Conservation (phyloP, 2,888 invertebrate genomes). For the Phalangium opilio region DNA sequence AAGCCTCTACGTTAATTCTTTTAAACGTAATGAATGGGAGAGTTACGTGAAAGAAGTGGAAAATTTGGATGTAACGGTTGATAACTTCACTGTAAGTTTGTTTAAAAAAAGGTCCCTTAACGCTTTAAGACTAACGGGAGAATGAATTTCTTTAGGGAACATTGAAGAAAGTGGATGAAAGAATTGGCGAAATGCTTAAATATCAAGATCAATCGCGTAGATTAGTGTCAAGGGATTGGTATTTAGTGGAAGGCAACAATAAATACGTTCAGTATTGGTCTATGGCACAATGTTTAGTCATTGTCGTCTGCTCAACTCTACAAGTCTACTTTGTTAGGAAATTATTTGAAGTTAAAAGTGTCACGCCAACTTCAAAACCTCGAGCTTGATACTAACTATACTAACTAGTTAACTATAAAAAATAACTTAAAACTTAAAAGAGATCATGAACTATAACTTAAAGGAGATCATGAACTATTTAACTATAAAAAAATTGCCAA, state of each 20-base stretch:
- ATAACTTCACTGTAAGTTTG: slow-evolving; percentile 70
- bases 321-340: slow-evolving; percentile 80
- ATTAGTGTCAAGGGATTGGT: slow-evolving; percentile 64
- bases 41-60: slow-evolving; percentile 77
- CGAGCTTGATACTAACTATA: slow-evolving; percentile 10
- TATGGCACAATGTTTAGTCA: slow-evolving; percentile 64
- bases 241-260: slow-evolving; percentile 63
- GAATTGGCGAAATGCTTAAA: slow-evolving; percentile 45
- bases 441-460: too few relatives aligned
- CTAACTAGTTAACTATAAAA: neutral
- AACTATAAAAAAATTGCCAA: too few relatives aligned
- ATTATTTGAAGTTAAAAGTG: slow-evolving; percentile 58
- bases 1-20: slow-evolving; percentile 76
- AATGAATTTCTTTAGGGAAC: slow-evolving; percentile 17
- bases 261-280: slow-evolving; percentile 80
- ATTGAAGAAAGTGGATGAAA: slow-evolving; percentile 20
- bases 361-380: slow-evolving; percentile 17
- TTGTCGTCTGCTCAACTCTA: slow-evolving; percentile 55
- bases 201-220: slow-evolving; percentile 66
- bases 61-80: slow-evolving; percentile 67
- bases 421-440: too few relatives aligned
- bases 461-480: too few relatives aligned
- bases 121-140: too few relatives aligned
- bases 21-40: slow-evolving; percentile 84
- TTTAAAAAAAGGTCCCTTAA: neutral